Base-by-base conservation (phyloP, 1,140 invertebrate genomes). In the Tribolium castaneum region DNA sequence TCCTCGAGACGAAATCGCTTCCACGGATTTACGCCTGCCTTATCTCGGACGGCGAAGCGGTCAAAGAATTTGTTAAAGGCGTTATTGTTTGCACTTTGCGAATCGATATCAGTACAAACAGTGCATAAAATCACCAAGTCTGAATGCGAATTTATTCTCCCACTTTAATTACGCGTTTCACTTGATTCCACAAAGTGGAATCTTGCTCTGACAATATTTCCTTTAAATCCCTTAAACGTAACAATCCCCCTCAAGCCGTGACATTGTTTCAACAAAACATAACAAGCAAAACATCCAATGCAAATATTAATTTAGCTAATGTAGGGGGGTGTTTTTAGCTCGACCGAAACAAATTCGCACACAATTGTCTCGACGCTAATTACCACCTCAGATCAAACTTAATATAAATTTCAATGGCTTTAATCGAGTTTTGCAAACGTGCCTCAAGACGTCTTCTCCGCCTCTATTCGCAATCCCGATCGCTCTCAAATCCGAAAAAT, bases 181-280 rank as follows among this genome's bases (percentile, higher is more conserved):
- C 59, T 35, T 66, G 30, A 66, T 66, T 66, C 59, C 12, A 66
- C 59, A 66, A 66, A 66, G 59, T 35, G 30, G 59, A 66, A 66
- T 66, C 59, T 66, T 66, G 30, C 59, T 35, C 25, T 66, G 59
- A 66, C 59, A 66, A 66, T 66, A 66, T 66, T 66, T 66, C 59
- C 59, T 66, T 66, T 66, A 35, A 66, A 66, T 35, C 59, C 59
- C 59, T 66, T 66, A 66, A 66, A 66, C 30, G 59, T 66, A 66
- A 66, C 59, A 66, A 66, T 14, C 30, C 10, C 59, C 59, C 59
- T 22, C 25, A 22, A 66, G 59, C 59, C 6, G 25, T 66, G 25
- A 66, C 59, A 66, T 66, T 66, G 30, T 66, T 66, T 30, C 30
- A 66, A 66, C 59, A 66, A 66, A 66, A 66, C 59, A 66, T 66